Conservation (phyloP, 2,888 invertebrate genomes). For the Scaeva pyrastri region DNA sequence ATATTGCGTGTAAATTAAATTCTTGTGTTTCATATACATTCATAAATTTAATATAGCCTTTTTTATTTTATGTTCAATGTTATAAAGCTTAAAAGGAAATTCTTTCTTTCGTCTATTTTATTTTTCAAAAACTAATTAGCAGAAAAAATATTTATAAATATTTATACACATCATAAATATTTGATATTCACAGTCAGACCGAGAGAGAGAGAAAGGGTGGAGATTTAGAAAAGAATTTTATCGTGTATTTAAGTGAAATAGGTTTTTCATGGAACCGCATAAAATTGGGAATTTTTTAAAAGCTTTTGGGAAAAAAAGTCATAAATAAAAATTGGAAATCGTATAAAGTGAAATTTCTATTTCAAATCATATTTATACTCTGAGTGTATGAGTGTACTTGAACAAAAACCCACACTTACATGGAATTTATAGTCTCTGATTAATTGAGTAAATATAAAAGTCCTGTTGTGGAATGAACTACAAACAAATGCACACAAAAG, state of each 20-base stretch:
- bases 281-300: neutral
- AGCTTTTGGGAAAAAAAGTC: neutral
- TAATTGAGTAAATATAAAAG: neutral
- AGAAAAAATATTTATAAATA: conserved; percentile 18
- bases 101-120: neutral
- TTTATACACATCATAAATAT: neutral
- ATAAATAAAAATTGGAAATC: conserved; percentile 6
- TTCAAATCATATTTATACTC: neutral
- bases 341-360: neutral
- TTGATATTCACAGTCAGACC: too few relatives aligned
- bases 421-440: neutral
- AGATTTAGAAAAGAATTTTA: neutral
- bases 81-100: neutral
- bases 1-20: conserved; percentile 10
- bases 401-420: neutral
- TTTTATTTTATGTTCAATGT: neutral
- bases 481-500: neutral
- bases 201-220: too few relatives aligned
- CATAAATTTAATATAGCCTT: too few relatives aligned
- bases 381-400: neutral
- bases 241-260: neutral
- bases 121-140: conserved; percentile 56
- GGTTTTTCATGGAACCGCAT: neutral
- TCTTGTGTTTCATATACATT: neutral
- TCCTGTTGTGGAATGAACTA: conserved; percentile 3